These are phyloP conservation scores for Trichomalopsis sarcophagae DNA, from an alignment of 1,140 invertebrate species.

Conservation along the genomic window DNA sequence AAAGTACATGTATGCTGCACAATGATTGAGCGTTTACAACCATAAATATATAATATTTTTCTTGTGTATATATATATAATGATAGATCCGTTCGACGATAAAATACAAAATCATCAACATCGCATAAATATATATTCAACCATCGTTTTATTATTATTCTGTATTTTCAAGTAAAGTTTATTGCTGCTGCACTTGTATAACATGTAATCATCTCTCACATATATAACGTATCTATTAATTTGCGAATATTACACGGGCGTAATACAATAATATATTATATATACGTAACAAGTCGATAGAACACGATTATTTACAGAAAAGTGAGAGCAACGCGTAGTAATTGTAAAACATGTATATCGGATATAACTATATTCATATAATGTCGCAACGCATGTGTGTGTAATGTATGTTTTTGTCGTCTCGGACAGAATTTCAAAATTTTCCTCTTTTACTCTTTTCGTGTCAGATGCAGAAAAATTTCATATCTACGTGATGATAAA, in stretches of 20 bases:
- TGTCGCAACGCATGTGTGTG: not conserved
- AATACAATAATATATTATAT: not conserved
- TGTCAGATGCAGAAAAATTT: not conserved
- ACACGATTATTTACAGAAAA: constrained; percentile 50
- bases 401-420: not conserved
- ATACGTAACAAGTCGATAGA: constrained; percentile 52
- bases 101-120: constrained; percentile 4
- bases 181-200: not conserved
- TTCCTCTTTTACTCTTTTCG: not conserved
- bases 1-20: not conserved
- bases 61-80: not conserved
- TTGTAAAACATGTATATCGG: constrained; percentile 16
- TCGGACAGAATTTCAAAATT: not conserved
- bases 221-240: not conserved
- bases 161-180: not conserved
- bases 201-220: not conserved
- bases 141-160: not conserved
- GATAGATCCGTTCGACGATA: not conserved
- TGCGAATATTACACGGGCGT: not conserved
- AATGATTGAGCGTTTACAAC: not conserved
- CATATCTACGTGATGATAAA: not conserved
- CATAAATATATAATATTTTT: not conserved
- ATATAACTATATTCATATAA: constrained; percentile 29
- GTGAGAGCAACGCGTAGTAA: not conserved
- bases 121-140: constrained; percentile 4